A percentile compares a stretch with the other conserved stretches of the same genome.
Evolutionary conservation across 2,797 vertebrate genomes (phyloP).

Genomic region (Gambelia wislizenii): DNA sequence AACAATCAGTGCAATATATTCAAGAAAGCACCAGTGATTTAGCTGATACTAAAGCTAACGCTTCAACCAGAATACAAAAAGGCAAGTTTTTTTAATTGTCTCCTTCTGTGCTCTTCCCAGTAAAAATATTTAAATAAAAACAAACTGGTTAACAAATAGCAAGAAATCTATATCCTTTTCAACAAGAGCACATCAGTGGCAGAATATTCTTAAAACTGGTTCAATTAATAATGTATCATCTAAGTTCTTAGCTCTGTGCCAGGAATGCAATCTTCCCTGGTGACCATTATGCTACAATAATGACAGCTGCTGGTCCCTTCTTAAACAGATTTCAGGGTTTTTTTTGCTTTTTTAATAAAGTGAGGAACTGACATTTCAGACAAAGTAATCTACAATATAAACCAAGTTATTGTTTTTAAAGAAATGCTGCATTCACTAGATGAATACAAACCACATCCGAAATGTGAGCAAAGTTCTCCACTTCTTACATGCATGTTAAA

Average conservation of each 20-base stretch:
- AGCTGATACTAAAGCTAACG: constrained; percentile 60
- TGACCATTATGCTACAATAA: constrained; percentile 68
- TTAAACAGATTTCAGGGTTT: constrained; percentile 69
- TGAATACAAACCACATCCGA: neutral
- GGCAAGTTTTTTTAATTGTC: constrained; percentile 55
- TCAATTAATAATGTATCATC: constrained; percentile 73
- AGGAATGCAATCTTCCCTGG: constrained; percentile 66
- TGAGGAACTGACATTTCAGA: constrained; percentile 60
- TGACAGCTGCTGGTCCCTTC: constrained; percentile 60
- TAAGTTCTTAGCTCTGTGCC: constrained; percentile 63
- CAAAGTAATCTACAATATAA: constrained; percentile 68
- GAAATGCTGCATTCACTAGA: constrained; percentile 53
- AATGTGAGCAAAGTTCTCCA: neutral
- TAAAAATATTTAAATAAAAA: constrained; percentile 57
- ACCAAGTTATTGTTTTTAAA: constrained; percentile 59
- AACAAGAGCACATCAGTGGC: constrained; percentile 62
- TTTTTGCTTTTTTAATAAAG: constrained; percentile 36
- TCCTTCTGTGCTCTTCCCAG: constrained; percentile 45
- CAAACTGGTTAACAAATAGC: constrained; percentile 60
- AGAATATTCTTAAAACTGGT: constrained; percentile 60
- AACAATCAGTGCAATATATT: constrained; percentile 52
- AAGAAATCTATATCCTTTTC: constrained; percentile 53
- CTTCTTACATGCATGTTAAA: neutral
- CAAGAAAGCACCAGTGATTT: constrained; percentile 60
- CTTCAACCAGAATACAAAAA: constrained; percentile 40